Evolutionary conservation across 2,888 invertebrate genomes (phyloP), one percentile per base, ranked within the genome.

Genomic region (Cerastis rubricosa): DNA sequence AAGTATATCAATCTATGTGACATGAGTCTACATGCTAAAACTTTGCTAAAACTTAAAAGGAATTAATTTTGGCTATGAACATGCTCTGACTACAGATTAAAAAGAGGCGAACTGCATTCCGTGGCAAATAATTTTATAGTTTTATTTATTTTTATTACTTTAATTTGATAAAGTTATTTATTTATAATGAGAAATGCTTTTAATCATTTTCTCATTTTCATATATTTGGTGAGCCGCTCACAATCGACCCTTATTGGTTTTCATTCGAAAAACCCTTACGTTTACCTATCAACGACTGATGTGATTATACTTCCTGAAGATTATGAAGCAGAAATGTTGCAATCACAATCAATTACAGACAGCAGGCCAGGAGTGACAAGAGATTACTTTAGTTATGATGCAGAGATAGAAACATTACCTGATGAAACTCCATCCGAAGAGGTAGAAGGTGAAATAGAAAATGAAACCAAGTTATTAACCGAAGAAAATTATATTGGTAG

Each of bases 281-380:
- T 78, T 17, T 91, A 91, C 69, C 69, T 79, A 19, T 51, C 74
- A 59, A 81, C 85, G 14, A 83, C 70, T 43, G 86, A 87, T 22
- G 74, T 88, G 1, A 71, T 85, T 61, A 61, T 91, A 59, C 75
- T 89, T 29, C 89, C 91, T 9, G 87, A 90, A 66, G 91, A 92
- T 70, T 91, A 91, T 63, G 77, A 85, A 22, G 63, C 65, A 8
- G 87, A 86, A 19, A 71, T 40, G 22, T 17, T 87, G 57, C 45
- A 54, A 47, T 17, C 72, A 47, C 40, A 40, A 3, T 59, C 61
- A 67, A 76, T 78, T 19, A 75, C 75, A 7, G 66, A 68, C n/a
- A 49, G 29, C 35, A 14, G 19, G 0, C 17, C 71, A 22, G 59
- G 47, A 59, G 17, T 59, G 19, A 59, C 17, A 19, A 14, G 19